Evolutionary conservation across 2,888 invertebrate genomes (phyloP).

Genomic region (Drosophila phalerata): DNA sequence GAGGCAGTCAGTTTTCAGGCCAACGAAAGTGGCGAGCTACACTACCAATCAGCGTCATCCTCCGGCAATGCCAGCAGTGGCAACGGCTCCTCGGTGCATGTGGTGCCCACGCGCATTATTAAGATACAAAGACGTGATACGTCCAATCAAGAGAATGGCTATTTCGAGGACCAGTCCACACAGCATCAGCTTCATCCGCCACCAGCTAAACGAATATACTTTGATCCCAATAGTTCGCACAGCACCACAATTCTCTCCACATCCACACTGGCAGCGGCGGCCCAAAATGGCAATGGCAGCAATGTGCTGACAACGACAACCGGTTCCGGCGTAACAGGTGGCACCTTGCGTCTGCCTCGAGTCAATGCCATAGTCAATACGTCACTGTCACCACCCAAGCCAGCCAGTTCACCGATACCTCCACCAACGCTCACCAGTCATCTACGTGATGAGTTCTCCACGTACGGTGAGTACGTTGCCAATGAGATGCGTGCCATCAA

Average conservation of each 20-base stretch:
- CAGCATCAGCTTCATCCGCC: conserved; percentile 68
- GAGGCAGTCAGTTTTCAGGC: conserved; percentile 82
- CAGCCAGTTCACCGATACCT: conserved; percentile 50
- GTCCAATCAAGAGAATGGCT: conserved; percentile 70
- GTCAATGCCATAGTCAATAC: conserved; percentile 55
- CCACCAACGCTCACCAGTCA: conserved; percentile 41
- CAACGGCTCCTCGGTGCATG: conserved; percentile 51
- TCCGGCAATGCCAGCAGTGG: conserved; percentile 33
- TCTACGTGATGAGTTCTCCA: conserved; percentile 87
- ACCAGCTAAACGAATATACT: conserved; percentile 77
- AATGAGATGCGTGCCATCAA: conserved; percentile 87
- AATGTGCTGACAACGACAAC: conserved; percentile 51
- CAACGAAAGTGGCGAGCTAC: conserved; percentile 81
- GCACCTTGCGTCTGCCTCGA: conserved; percentile 66
- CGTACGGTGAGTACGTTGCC: conserved; percentile 88
- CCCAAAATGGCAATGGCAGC: conserved; percentile 54
- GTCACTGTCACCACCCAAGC: conserved; percentile 46
- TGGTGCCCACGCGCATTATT: conserved; percentile 79
- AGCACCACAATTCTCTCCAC: conserved; percentile 74
- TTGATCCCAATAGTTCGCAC: conserved; percentile 71
- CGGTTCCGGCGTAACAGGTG: conserved; percentile 39
- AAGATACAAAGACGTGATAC: conserved; percentile 83
- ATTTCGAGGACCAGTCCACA: conserved; percentile 75
- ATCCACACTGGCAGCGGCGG: conserved; percentile 56
- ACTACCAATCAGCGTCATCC: conserved; percentile 64